Conservation (phyloP, 2,888 invertebrate genomes). For the Cabera pusaria region DNA sequence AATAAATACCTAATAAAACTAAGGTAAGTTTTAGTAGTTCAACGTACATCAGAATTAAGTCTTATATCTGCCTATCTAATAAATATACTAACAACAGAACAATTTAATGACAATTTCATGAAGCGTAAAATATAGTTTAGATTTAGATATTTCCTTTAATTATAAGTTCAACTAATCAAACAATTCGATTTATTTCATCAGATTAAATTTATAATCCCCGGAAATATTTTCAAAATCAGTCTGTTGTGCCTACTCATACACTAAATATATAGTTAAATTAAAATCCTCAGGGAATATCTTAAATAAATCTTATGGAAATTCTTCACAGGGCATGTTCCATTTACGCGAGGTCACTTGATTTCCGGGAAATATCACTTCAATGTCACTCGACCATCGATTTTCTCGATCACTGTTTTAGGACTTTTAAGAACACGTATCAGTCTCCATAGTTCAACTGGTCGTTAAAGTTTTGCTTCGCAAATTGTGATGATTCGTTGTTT, state of each 20-base stretch:
- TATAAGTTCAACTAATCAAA: neutral
- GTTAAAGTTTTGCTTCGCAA: slow-evolving; percentile 36
- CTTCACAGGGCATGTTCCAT: slow-evolving; percentile 30
- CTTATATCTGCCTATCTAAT: no score
- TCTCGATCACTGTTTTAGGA: slow-evolving; percentile 47
- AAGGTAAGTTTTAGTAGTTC: no score
- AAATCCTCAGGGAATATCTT: slow-evolving; percentile 28
- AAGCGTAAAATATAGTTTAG: no score
- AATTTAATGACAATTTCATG: no score
- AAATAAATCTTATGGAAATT: slow-evolving; percentile 26
- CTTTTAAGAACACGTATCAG: slow-evolving; percentile 52
- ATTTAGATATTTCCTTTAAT: slow-evolving; percentile 19
- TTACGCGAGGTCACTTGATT: slow-evolving; percentile 54
- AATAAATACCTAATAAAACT: no score
- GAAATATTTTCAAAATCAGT: slow-evolving; percentile 46
- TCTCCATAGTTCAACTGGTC: slow-evolving; percentile 50
- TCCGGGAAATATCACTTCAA: slow-evolving; percentile 43
- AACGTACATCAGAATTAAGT: no score
- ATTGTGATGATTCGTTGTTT: slow-evolving; percentile 50
- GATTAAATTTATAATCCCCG: slow-evolving; percentile 16
- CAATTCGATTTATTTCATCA: slow-evolving; percentile 4
- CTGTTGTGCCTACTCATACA: slow-evolving; percentile 40
- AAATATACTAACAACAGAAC: no score
- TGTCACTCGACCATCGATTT: no score
- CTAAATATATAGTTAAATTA: slow-evolving; percentile 35